phyloP scores from a whole-genome alignment of 53 echinoderm and acorn worm species.

The Hippasteria phrygiana region DNA sequence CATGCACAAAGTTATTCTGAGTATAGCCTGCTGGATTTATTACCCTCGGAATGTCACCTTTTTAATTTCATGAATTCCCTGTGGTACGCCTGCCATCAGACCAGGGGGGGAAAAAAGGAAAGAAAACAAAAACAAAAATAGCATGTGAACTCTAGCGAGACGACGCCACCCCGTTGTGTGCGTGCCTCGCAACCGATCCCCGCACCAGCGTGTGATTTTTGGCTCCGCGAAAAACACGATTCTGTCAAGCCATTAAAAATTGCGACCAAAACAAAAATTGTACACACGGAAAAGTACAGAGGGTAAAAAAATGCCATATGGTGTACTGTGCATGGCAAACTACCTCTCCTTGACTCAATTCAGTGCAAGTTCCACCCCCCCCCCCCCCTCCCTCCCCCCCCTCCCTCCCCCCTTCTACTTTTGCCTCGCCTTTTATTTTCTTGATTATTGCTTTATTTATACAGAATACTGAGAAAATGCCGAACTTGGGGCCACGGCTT shows the following conservation, averaged over 20 bases:
- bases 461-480: slow-evolving; percentile 33
- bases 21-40: slow-evolving; percentile 44
- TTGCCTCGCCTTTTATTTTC: background rate
- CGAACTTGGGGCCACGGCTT: slow-evolving; percentile 33
- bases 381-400: background rate
- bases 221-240: slow-evolving; percentile 33
- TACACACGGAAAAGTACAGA: background rate
- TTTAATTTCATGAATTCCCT: slow-evolving; percentile 48
- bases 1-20: slow-evolving; percentile 12
- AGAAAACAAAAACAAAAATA: background rate
- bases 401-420: too few relatives aligned
- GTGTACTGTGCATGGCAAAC: background rate
- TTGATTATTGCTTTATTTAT: slow-evolving; percentile 39
- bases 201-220: background rate
- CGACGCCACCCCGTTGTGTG: background rate
- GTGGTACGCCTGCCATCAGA: background rate
- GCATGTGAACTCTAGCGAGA: slow-evolving; percentile 19
- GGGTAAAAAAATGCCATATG: background rate
- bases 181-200: slow-evolving; percentile 26
- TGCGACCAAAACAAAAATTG: background rate
- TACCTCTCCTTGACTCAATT: background rate
- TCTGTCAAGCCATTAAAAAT: slow-evolving; percentile 32
- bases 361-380: background rate
- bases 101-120: background rate
- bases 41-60: slow-evolving; percentile 62